Percentiles rank a stretch among this genome's conserved stretches.
These are phyloP conservation scores for Marmota monax DNA, from an alignment of 2,113 vertebrate genomes.

Conservation along the genomic window DNA sequence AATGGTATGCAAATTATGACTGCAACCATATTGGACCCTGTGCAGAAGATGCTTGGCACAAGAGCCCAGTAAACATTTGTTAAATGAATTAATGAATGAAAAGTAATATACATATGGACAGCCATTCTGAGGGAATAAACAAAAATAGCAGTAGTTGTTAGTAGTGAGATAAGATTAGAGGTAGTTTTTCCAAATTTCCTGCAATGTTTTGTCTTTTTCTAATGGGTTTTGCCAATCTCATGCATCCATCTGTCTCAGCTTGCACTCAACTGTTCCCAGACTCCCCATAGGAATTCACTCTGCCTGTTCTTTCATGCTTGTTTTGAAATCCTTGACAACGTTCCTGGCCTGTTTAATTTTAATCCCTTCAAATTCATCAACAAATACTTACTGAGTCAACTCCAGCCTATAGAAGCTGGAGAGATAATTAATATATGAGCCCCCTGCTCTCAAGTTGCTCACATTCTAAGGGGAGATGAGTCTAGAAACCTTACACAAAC, in stretches of 20 bases:
- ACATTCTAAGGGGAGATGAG: neutral
- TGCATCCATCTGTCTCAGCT: slow-evolving; percentile 49
- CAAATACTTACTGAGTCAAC: slow-evolving; percentile 37
- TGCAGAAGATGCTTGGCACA: neutral
- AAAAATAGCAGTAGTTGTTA: slow-evolving; percentile 46
- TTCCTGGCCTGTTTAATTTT: slow-evolving; percentile 34
- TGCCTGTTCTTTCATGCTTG: neutral
- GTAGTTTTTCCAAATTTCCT: slow-evolving; percentile 36
- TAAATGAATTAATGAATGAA: slow-evolving; percentile 56
- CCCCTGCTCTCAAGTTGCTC: neutral
- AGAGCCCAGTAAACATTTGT: slow-evolving; percentile 14
- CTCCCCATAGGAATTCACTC: neutral
- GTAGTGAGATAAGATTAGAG: slow-evolving; percentile 26
- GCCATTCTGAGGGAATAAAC: neutral
- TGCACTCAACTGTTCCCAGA: slow-evolving; percentile 23
- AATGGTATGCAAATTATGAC: slow-evolving; percentile 25
- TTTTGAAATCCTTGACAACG: slow-evolving; percentile 42
- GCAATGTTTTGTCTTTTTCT: slow-evolving; percentile 55
- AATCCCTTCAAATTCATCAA: slow-evolving; percentile 12
- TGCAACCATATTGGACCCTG: neutral
- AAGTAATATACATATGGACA: slow-evolving; percentile 15
- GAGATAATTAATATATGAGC: neutral
- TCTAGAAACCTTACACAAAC: neutral
- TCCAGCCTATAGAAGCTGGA: neutral
- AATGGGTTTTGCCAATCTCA: neutral